A percentile compares a stretch with the other conserved stretches of the same genome.
These are phyloP conservation scores for Axis porcinus DNA, from an alignment of 2,113 vertebrate species.

Conservation along the genomic window DNA sequence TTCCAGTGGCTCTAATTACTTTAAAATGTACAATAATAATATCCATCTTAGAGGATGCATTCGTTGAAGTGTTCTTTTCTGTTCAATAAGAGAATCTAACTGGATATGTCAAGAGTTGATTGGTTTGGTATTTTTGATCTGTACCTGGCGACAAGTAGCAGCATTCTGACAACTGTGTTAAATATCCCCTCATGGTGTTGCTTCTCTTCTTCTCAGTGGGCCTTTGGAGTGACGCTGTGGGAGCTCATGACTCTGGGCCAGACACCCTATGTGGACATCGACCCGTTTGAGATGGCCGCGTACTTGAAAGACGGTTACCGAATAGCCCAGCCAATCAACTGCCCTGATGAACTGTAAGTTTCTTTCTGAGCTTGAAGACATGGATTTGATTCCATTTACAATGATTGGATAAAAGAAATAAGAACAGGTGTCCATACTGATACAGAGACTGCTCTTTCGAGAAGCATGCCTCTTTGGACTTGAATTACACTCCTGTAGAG, in stretches of 20 bases:
- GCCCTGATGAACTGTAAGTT: constrained; percentile 97
- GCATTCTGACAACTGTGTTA: neutral
- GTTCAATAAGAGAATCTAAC: neutral
- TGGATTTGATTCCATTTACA: neutral
- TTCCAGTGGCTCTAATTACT: neutral
- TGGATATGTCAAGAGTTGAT: neutral
- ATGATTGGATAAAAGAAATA: neutral
- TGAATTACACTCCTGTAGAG: neutral
- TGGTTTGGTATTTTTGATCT: neutral
- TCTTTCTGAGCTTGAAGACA: neutral
- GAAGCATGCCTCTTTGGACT: neutral
- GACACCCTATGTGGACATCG: constrained; percentile 97
- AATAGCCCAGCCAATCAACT: constrained; percentile 99
- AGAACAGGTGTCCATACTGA: neutral
- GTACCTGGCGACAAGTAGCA: neutral
- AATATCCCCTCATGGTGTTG: neutral
- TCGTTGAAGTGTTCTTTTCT: neutral
- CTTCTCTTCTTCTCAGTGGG: constrained; percentile 87
- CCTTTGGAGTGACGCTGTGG: constrained; percentile 97
- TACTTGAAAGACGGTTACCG: constrained; percentile 99
- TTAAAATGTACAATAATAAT: neutral
- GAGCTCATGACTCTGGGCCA: constrained; percentile 99
- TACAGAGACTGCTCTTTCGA: neutral
- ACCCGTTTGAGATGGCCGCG: constrained; percentile 99
- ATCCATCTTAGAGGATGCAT: neutral